These are phyloP conservation scores for Pygoscelis antarcticus DNA, from an alignment of 2,113 vertebrate genomes.

Conservation along the genomic window DNA sequence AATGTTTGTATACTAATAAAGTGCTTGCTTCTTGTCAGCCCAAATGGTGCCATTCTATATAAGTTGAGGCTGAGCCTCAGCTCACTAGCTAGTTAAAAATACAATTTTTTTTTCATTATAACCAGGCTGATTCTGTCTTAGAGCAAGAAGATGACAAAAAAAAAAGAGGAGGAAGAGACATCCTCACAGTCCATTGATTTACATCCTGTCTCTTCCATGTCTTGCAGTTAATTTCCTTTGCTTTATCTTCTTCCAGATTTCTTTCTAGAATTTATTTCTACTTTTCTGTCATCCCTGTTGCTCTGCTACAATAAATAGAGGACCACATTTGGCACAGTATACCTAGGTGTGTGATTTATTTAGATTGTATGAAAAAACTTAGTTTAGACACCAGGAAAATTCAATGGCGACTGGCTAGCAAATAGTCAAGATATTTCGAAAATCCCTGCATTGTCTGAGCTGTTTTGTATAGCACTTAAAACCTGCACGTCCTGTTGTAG, in stretches of 20 bases:
- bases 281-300: background rate
- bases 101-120: background rate
- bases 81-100: background rate
- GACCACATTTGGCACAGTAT: background rate
- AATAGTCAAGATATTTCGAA: background rate
- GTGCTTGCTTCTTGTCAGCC: background rate
- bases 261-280: background rate
- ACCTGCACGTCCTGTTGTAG: background rate
- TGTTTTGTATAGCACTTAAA: background rate
- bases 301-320: background rate
- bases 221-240: background rate
- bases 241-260: background rate
- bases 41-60: background rate
- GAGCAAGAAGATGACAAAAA: background rate
- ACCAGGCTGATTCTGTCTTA: background rate
- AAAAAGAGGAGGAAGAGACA: background rate
- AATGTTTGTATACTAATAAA: background rate
- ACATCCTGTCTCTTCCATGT: background rate
- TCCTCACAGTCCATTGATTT: background rate
- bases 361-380: background rate
- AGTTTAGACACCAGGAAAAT: background rate
- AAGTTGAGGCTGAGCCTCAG: background rate
- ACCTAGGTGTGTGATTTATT: background rate
- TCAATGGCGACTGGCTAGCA: background rate
- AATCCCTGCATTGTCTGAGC: background rate